phyloP scores from a whole-genome alignment of 2,888 invertebrate species.

The Coelinius sp. region DNA sequence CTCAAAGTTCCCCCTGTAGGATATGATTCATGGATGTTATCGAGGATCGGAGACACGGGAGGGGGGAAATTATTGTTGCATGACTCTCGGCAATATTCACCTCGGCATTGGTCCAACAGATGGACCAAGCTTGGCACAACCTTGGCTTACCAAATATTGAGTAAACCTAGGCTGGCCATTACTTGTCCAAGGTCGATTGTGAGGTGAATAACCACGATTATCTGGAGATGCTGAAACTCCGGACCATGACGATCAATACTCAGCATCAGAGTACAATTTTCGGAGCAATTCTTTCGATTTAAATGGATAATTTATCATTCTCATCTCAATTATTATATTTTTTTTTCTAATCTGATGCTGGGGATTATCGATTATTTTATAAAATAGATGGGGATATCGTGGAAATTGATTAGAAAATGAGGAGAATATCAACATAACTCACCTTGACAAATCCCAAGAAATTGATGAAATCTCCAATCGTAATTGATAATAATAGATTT shows the following conservation, averaged over 20 bases:
- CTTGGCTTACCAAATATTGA: background rate
- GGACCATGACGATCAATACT: too few species aligned
- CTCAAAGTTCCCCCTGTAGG: conserved; percentile 63
- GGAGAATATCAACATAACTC: background rate
- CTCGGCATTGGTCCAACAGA: background rate
- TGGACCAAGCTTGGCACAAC: background rate
- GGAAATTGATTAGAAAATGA: background rate
- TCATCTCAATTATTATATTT: too few species aligned
- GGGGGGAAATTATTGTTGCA: conserved; percentile 58
- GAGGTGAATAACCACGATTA: background rate
- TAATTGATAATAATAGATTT: conserved; percentile 35
- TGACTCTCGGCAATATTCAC: background rate
- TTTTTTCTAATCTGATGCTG: too few species aligned
- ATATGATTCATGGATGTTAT: conserved; percentile 64
- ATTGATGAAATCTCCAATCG: conserved; percentile 39
- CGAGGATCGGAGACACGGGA: conserved; percentile 66
- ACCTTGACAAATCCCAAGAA: conserved; percentile 40
- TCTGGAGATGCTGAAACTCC: background rate
- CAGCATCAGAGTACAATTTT: too few species aligned
- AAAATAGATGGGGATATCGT: background rate
- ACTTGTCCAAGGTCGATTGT: background rate
- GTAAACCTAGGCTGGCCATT: background rate
- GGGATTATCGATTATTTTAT: background rate
- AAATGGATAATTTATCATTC: too few species aligned
- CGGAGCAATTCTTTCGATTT: too few species aligned